Percentiles rank a stretch among this genome's conserved stretches.
phyloP scores from a whole-genome alignment of 2,888 invertebrate species.

The Koerneria pararmatus region DNA sequence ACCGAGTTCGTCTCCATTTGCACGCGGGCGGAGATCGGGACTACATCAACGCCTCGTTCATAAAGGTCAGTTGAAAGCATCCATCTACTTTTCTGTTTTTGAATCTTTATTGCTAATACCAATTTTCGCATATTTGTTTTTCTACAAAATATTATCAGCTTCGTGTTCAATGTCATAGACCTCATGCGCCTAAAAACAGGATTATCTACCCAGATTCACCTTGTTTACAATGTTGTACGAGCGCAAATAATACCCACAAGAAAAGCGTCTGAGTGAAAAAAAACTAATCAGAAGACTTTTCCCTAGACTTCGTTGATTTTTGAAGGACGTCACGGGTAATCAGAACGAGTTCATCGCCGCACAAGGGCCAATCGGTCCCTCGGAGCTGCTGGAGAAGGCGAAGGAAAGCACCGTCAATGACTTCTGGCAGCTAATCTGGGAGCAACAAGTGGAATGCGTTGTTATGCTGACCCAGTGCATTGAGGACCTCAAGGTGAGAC shows the following conservation, averaged over 20 bases:
- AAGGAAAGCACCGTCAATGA: conserved; percentile 34
- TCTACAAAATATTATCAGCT: no score
- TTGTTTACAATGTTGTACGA: no score
- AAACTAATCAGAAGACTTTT: no score
- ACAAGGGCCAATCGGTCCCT: conserved; percentile 20
- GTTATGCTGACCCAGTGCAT: conserved; percentile 47
- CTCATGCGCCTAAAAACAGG: no score
- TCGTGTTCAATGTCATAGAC: no score
- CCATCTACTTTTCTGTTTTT: no score
- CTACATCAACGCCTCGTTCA: conserved; percentile 21
- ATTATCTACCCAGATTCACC: no score
- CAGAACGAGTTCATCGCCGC: conserved; percentile 18
- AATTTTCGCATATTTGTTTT: no score
- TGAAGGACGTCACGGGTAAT: no score
- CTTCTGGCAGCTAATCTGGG: conserved; percentile 55
- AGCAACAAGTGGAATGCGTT: conserved; percentile 43
- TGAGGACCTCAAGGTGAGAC: conserved; percentile 32
- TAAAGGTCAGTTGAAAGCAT: conserved; percentile 11
- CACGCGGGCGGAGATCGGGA: not conserved
- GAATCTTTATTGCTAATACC: not conserved
- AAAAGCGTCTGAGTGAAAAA: no score
- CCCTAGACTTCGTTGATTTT: no score
- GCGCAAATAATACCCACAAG: no score
- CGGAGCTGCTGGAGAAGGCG: conserved; percentile 8
- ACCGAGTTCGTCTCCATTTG: not conserved